Base-by-base conservation (phyloP, 2,113 vertebrate genomes). In the Pseudois nayaur region DNA sequence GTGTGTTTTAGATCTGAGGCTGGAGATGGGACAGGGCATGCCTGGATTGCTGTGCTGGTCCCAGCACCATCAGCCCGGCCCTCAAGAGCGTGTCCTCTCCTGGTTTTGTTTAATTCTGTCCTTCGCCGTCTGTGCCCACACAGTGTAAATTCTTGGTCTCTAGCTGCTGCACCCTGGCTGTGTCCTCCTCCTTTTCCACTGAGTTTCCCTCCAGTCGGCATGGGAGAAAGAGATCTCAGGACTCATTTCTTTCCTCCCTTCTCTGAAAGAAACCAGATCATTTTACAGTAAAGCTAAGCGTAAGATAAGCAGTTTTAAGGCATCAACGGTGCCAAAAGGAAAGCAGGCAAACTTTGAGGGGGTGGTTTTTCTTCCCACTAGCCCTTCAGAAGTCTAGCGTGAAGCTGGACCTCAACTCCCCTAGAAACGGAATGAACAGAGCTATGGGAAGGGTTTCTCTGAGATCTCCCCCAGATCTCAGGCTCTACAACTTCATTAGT, bases 191-290 rank as follows among this genome's bases (percentile, higher is more conserved):
- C 29, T 36, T 84, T 62, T 48, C 25, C 25, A 4, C 31, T 14
- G 83, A 52, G 14, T 89, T 54, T 91, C 62, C 27, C 9, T 59
- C 33, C 23, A 23, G 27, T 86, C 2, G 2, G 36, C 45, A 4
- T 60, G 50, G 67, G 43, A 83, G 48, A 25, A 86, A 62, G 85
- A 76, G 8, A 1, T 14, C 40, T 10, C 12, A 54, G 21, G 48
- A 25, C 45, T 62, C 33, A 3, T 74, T 36, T 23, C 48, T 93
- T 78, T 25, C 19, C 9, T 71, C 16, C 43, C 92, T 52, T n/a
- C 55, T 91, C 43, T 92, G 3, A 52, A 57, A 95, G 92, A 82
- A 97, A 50, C 90, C 67, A 64, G 60, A 52, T 78, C 33, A 25
- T 74, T 85, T 93, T 57, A 12, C 31, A 23, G 50, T 27, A 54